phyloP scores from a whole-genome alignment of 2,888 invertebrate species.

The Harpalus rubripes region DNA sequence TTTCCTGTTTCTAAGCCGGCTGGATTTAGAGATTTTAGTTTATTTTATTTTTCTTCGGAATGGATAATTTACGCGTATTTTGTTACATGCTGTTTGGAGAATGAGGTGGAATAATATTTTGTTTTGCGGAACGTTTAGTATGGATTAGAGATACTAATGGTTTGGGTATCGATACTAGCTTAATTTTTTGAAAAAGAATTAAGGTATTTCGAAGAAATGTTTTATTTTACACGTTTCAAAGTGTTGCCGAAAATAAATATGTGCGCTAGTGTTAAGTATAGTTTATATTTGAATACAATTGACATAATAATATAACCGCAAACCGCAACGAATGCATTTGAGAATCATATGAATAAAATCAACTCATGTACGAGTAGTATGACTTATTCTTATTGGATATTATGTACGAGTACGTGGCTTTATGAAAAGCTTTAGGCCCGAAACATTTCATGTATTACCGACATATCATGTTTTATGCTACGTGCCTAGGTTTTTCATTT shows the following conservation, averaged over 20 bases:
- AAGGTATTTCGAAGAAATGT: background rate
- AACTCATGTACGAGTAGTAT: too few species aligned
- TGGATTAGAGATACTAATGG: constrained; percentile 17
- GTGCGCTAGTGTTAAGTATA: background rate
- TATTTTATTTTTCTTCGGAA: constrained; percentile 49
- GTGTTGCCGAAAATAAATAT: background rate
- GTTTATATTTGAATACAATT: background rate
- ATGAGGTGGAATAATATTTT: constrained; percentile 19
- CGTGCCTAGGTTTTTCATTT: too few species aligned
- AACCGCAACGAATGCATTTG: too few species aligned
- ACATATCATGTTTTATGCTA: too few species aligned
- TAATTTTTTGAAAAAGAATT: constrained; percentile 5
- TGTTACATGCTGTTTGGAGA: constrained; percentile 23
- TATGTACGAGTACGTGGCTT: too few species aligned
- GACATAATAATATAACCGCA: background rate
- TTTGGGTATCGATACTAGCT: background rate
- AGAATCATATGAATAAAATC: too few species aligned
- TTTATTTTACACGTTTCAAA: background rate
- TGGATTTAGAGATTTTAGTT: constrained; percentile 17
- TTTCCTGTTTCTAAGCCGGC: constrained; percentile 51
- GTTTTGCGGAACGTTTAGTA: constrained; percentile 8
- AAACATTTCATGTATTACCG: too few species aligned
- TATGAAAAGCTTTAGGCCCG: too few species aligned
- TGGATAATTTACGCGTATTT: constrained; percentile 44
- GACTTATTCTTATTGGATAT: too few species aligned